These are phyloP conservation scores for Iselma pallidipennis DNA, from an alignment of 2,888 invertebrate genomes.

Conservation along the genomic window DNA sequence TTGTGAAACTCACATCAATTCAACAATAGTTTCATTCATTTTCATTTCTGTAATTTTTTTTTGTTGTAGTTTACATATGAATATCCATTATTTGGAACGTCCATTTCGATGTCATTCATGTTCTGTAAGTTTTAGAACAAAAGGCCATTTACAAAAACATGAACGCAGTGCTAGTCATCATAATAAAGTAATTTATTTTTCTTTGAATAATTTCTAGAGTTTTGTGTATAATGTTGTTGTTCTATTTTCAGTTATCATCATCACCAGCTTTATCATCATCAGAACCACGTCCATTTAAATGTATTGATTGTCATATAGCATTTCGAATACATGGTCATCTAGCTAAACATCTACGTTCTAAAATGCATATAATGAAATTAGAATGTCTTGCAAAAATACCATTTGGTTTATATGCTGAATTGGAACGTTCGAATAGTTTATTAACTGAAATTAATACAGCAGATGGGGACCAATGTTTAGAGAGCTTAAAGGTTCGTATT, in stretches of 20 bases:
- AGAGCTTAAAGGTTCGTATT: conserved; percentile 71
- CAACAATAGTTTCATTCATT: not conserved
- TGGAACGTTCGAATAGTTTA: conserved; percentile 87
- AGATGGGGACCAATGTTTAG: conserved; percentile 92
- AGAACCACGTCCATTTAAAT: conserved; percentile 95
- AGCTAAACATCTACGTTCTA: conserved; percentile 94
- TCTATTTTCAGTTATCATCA: conserved; percentile 50
- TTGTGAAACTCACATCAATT: too few relatives aligned
- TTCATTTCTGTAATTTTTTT: conserved; percentile 2
- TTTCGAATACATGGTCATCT: conserved; percentile 97
- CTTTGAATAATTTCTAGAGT: conserved; percentile 6
- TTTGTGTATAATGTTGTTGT: conserved; percentile 12
- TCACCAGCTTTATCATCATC: conserved; percentile 75
- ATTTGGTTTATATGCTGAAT: conserved; percentile 91
- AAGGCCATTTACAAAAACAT: conserved; percentile 92
- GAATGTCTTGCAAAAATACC: conserved; percentile 92
- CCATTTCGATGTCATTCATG: conserved; percentile 92
- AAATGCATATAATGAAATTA: conserved; percentile 93
- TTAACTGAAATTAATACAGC: conserved; percentile 95
- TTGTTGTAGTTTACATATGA: conserved; percentile 74
- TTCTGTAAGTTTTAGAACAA: conserved; percentile 85
- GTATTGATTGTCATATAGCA: conserved; percentile 93
- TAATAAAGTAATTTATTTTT: conserved; percentile 81
- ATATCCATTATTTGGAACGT: conserved; percentile 93
- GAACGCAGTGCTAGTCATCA: conserved; percentile 90